phyloP scores from a whole-genome alignment of 2,888 invertebrate species.

The Synanthedon tipuliformis region DNA sequence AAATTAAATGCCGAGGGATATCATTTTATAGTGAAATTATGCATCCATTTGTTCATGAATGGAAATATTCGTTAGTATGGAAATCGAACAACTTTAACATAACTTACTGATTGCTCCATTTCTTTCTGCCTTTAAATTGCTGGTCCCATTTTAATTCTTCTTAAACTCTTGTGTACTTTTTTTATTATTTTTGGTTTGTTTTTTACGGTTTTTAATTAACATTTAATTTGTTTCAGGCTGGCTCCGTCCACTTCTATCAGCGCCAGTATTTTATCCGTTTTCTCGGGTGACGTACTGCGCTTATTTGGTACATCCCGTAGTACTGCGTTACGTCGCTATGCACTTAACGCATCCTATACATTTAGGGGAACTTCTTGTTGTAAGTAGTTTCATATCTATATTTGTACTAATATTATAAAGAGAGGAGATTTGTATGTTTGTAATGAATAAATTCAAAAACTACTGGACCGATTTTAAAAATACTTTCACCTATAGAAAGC shows the following conservation, averaged over 20 bases:
- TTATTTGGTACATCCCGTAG: constrained; percentile 85
- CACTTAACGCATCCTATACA: constrained; percentile 86
- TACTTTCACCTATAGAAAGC: too few species aligned
- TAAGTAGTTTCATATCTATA: constrained; percentile 34
- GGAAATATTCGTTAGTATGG: too few species aligned
- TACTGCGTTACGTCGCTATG: constrained; percentile 83
- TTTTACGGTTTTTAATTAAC: neutral
- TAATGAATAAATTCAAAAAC: too few species aligned
- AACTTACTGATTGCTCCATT: too few species aligned
- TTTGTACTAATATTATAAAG: neutral
- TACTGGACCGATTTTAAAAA: too few species aligned
- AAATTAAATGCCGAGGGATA: too few species aligned
- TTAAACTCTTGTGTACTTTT: neutral
- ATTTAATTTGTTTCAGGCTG: constrained; percentile 48
- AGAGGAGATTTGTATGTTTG: too few species aligned
- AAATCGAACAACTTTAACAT: too few species aligned
- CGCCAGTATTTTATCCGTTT: constrained; percentile 84
- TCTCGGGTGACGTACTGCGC: constrained; percentile 90
- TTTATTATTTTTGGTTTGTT: neutral
- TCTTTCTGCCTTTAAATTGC: too few species aligned
- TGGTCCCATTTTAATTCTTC: too few species aligned
- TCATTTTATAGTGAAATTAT: too few species aligned
- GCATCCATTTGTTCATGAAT: too few species aligned
- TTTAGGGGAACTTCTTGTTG: constrained; percentile 81
- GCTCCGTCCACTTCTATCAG: constrained; percentile 78